These are phyloP conservation scores for Solen grandis DNA, from an alignment of 1,140 invertebrate genomes.

Conservation along the genomic window DNA sequence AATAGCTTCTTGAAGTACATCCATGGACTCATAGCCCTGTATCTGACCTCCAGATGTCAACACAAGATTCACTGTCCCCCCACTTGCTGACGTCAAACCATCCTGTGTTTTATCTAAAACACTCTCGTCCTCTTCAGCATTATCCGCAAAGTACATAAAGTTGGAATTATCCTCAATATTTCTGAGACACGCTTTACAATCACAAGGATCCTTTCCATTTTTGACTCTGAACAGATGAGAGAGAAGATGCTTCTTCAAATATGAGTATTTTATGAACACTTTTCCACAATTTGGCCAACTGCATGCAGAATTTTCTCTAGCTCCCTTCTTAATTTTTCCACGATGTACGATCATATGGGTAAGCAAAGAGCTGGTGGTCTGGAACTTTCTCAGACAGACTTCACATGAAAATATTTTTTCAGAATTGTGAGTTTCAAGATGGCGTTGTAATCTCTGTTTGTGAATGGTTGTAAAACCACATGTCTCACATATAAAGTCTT, in stretches of 20 bases:
- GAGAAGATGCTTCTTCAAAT: slow-evolving; percentile 33
- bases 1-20: slow-evolving; percentile 45
- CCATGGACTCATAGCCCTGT: slow-evolving; percentile 34
- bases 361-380: slow-evolving; percentile 44
- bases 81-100: not conserved
- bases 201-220: slow-evolving; percentile 42
- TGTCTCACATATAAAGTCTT: slow-evolving; percentile 10
- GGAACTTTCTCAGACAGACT: slow-evolving; percentile 27
- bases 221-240: slow-evolving; percentile 49
- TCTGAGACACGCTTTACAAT: slow-evolving; percentile 29
- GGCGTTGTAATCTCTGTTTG: slow-evolving; percentile 43
- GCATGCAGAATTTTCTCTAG: slow-evolving; percentile 36
- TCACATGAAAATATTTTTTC: slow-evolving; percentile 44
- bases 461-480: slow-evolving; percentile 4
- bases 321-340: slow-evolving; percentile 29
- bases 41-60: not conserved
- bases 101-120: not conserved
- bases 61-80: not conserved
- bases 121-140: slow-evolving; percentile 23
- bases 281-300: slow-evolving; percentile 39
- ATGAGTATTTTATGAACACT: slow-evolving; percentile 42
- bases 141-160: slow-evolving; percentile 4
- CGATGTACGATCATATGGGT: slow-evolving; percentile 45
- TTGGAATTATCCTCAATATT: slow-evolving; percentile 14
- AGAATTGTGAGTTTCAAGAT: slow-evolving; percentile 35